phyloP scores from a whole-genome alignment of 2,113 vertebrate genomes.

The Xiphophorus hellerii region DNA sequence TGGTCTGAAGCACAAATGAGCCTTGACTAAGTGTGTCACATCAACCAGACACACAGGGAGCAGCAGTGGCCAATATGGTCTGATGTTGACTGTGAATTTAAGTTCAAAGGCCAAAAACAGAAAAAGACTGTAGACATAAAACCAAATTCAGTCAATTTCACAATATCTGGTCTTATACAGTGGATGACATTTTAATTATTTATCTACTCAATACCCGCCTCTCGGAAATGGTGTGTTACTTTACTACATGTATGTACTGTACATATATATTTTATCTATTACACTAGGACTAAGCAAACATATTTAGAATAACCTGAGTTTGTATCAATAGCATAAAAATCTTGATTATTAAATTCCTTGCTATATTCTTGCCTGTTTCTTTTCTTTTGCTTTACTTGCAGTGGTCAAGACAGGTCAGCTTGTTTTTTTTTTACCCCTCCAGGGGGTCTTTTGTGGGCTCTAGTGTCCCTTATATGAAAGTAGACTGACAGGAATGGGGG shows the following conservation, averaged over 20 bases:
- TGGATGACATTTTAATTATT: not conserved
- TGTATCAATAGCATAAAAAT: not conserved
- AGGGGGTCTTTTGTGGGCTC: too few relatives aligned
- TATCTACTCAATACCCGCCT: not conserved
- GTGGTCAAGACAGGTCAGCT: conserved; percentile 38
- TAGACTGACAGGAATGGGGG: too few relatives aligned
- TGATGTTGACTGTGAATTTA: not conserved
- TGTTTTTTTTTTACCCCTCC: conserved; percentile 26
- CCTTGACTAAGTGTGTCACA: not conserved
- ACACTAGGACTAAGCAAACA: too few relatives aligned
- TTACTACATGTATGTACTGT: not conserved
- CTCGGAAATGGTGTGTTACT: not conserved
- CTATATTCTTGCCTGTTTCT: conserved; percentile 1
- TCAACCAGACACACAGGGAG: not conserved
- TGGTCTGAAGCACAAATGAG: not conserved
- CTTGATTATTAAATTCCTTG: not conserved
- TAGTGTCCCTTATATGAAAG: too few relatives aligned
- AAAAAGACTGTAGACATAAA: not conserved
- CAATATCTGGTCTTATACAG: not conserved
- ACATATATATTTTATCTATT: too few relatives aligned
- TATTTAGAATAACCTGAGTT: too few relatives aligned
- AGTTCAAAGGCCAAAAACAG: not conserved
- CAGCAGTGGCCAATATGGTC: not conserved
- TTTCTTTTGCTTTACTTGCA: conserved; percentile 49
- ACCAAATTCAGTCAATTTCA: not conserved